A percentile compares a stretch with the other conserved stretches of the same genome.
phyloP scores from a whole-genome alignment of 2,113 vertebrate species.

The Anser cygnoides region DNA sequence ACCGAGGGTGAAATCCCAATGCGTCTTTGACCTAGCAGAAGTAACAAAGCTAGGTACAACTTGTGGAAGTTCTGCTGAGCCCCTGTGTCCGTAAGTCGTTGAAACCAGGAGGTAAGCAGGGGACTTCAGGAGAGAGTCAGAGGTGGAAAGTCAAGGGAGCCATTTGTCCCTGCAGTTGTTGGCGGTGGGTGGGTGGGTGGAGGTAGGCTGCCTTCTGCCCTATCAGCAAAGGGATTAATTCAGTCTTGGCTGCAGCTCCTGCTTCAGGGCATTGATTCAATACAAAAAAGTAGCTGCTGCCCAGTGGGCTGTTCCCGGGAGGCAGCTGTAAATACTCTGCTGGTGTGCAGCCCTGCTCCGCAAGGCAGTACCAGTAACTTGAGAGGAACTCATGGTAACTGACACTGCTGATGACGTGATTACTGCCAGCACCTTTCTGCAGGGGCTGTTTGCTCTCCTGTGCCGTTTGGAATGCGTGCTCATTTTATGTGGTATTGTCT shows the following conservation, averaged over 20 bases:
- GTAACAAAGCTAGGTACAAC: background rate
- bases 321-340: background rate
- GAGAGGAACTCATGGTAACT: background rate
- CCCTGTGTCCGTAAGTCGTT: accelerated
- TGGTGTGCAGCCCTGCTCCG: background rate
- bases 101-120: background rate
- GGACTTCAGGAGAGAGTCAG: background rate
- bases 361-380: background rate
- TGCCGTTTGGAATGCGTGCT: background rate
- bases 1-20: background rate
- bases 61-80: background rate
- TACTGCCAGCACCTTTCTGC: background rate
- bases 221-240: background rate
- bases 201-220: background rate
- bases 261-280: background rate
- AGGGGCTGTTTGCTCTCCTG: background rate
- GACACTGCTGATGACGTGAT: background rate
- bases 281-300: background rate
- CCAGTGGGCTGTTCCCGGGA: background rate
- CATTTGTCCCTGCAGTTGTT: background rate
- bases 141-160: background rate
- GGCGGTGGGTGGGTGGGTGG: background rate
- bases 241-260: background rate
- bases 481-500: background rate
- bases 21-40: background rate